Evolutionary conservation across 2,113 vertebrate genomes (phyloP).

Genomic region (Crypturellus undulatus): DNA sequence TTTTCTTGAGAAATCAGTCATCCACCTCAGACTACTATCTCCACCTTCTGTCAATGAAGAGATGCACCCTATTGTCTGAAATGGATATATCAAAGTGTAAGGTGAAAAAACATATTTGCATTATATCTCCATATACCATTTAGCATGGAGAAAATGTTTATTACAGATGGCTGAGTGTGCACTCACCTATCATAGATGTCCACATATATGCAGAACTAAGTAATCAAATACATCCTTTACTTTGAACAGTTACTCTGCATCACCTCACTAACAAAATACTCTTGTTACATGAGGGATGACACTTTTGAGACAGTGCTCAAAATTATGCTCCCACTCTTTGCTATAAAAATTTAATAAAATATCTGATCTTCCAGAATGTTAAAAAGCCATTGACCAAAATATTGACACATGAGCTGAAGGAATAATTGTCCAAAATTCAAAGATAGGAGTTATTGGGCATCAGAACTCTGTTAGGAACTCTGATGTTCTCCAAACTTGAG

Average conservation of each 20-base stretch:
- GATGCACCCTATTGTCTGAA: neutral
- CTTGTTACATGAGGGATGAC: neutral
- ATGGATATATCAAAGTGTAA: neutral
- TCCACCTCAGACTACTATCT: neutral
- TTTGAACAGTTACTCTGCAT: neutral
- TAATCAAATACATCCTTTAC: neutral
- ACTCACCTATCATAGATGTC: neutral
- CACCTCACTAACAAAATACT: neutral
- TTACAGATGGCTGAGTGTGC: neutral
- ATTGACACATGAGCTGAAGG: neutral
- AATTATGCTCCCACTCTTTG: neutral
- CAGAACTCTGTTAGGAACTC: neutral
- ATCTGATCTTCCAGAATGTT: neutral
- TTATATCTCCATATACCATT: neutral
- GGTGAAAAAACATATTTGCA: neutral
- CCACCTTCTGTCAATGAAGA: neutral
- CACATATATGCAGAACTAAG: neutral
- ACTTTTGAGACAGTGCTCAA: neutral
- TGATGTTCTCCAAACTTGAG: neutral
- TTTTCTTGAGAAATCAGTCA: neutral
- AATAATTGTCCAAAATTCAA: neutral
- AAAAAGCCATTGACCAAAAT: neutral
- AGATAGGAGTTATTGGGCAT: neutral
- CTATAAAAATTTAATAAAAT: neutral
- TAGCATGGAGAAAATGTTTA: neutral